phyloP scores from a whole-genome alignment of 1,140 invertebrate genomes.

The Heterodera carotae region DNA sequence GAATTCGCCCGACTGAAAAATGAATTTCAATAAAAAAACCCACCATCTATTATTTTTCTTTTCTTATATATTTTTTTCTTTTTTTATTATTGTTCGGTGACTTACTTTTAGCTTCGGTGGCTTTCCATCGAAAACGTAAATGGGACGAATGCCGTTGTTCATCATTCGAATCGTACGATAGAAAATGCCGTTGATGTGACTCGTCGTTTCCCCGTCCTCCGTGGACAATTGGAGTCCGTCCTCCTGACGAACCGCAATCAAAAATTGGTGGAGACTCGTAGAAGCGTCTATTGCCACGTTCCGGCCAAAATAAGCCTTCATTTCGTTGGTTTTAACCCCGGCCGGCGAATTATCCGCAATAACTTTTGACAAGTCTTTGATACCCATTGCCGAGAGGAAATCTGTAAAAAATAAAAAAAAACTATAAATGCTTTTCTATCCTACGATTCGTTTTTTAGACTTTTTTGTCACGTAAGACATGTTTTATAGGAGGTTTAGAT shows the following conservation, averaged over 20 bases:
- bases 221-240: slow-evolving; percentile 83
- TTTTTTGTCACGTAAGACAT: too few species aligned
- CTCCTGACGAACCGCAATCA: slow-evolving; percentile 93
- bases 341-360: slow-evolving; percentile 87
- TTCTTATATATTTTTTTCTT: too few species aligned
- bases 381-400: not conserved
- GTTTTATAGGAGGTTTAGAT: too few species aligned
- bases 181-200: slow-evolving; percentile 95
- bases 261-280: slow-evolving; percentile 98
- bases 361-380: slow-evolving; percentile 89
- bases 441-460: too few species aligned
- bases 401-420: not conserved
- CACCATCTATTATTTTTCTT: too few species aligned
- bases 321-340: slow-evolving; percentile 90
- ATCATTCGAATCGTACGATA: slow-evolving; percentile 93
- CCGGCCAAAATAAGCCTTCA: slow-evolving; percentile 97
- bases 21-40: too few species aligned
- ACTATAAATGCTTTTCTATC: too few species aligned
- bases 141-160: slow-evolving; percentile 96
- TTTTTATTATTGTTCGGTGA: not conserved
- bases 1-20: slow-evolving; percentile 74
- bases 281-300: slow-evolving; percentile 98
- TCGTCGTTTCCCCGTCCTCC: slow-evolving; percentile 93
- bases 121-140: slow-evolving; percentile 96
- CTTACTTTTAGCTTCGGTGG: slow-evolving; percentile 64